phyloP scores from a whole-genome alignment of 1,140 invertebrate species.

The Samia ricini region DNA sequence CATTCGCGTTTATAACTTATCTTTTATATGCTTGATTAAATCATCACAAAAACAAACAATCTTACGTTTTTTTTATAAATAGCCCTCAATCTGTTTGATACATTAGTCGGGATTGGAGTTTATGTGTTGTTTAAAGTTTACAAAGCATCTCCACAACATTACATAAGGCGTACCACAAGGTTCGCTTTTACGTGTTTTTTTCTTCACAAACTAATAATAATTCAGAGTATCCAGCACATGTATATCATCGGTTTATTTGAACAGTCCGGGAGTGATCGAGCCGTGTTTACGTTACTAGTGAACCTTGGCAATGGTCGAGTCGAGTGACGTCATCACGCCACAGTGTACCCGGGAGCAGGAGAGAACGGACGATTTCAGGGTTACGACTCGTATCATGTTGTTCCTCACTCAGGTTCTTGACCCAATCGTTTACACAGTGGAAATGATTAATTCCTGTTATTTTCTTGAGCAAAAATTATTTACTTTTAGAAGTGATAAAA shows the following conservation, averaged over 20 bases:
- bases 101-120: neutral
- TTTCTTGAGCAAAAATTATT: too few species aligned
- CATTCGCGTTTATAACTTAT: too few species aligned
- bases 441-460: neutral
- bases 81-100: neutral
- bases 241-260: neutral
- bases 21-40: too few species aligned
- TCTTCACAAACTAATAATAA: neutral
- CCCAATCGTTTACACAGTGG: neutral
- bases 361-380: neutral
- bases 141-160: neutral
- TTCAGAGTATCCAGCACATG: neutral
- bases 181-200: neutral
- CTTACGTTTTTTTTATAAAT: neutral
- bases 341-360: conserved; percentile 4
- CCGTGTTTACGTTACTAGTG: conserved; percentile 3
- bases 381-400: neutral
- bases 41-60: neutral
- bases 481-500: too few species aligned
- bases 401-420: conserved; percentile 3
- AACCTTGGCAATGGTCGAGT: conserved; percentile 3
- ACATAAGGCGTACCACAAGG: neutral
- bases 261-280: neutral
- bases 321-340: conserved; percentile 4
- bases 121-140: neutral